These are phyloP conservation scores for Campoletis sonorensis DNA, from an alignment of 1,140 invertebrate species.

Conservation along the genomic window DNA sequence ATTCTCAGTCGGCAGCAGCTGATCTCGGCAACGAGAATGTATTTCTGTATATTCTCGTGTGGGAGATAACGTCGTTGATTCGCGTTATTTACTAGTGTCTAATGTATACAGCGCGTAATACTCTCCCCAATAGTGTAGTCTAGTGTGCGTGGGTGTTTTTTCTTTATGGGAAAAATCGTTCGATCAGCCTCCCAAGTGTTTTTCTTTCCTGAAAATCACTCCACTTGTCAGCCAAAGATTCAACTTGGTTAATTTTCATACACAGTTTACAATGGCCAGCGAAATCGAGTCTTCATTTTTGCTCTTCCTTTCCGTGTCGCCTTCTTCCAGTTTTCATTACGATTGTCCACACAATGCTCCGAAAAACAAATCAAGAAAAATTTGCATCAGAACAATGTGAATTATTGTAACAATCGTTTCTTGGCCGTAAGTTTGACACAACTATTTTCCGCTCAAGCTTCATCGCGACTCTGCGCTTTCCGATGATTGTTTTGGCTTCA, in stretches of 20 bases:
- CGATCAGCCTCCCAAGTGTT: neutral
- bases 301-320: constrained; percentile 13
- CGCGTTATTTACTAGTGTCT: constrained; percentile 9
- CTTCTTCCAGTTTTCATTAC: constrained; percentile 1
- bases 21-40: neutral
- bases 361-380: neutral
- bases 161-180: neutral
- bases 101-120: neutral
- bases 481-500: too few species aligned
- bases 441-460: neutral
- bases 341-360: neutral
- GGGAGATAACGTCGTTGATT: neutral
- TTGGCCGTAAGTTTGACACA: constrained; percentile 7
- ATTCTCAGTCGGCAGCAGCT: constrained; percentile 34
- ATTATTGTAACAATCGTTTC: neutral
- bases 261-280: constrained; percentile 27
- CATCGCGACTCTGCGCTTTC: too few species aligned
- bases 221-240: neutral
- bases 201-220: neutral
- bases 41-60: neutral
- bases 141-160: neutral
- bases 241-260: neutral
- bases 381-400: constrained; percentile 29
- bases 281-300: constrained; percentile 26
- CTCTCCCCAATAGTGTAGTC: neutral